Evolutionary conservation across 2,113 vertebrate genomes (phyloP).

Genomic region (Archocentrus centrarchus): DNA sequence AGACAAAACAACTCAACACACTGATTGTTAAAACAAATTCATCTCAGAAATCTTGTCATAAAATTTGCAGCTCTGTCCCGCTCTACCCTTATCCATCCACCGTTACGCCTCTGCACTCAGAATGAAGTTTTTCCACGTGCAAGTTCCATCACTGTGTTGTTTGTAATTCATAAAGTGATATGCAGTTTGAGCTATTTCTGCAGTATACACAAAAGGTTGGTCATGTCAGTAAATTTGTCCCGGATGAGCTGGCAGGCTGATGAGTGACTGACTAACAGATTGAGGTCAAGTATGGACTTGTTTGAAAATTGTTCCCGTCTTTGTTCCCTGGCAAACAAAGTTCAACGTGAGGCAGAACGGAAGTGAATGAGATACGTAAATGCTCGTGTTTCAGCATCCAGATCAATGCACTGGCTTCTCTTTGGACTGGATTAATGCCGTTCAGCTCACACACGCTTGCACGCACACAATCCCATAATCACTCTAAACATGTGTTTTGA

Average conservation of each 20-base stretch:
- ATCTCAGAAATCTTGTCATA: neutral
- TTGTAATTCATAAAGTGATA: neutral
- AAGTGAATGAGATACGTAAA: slow-evolving; percentile 7
- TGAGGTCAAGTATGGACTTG: slow-evolving; percentile 39
- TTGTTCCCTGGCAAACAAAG: slow-evolving; percentile 29
- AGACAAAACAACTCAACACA: neutral
- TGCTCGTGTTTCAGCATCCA: neutral
- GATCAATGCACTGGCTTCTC: neutral
- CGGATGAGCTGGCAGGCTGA: slow-evolving; percentile 27
- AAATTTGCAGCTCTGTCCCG: neutral
- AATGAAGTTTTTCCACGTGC: neutral
- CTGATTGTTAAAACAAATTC: neutral
- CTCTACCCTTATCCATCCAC: neutral
- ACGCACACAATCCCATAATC: neutral
- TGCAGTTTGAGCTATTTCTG: neutral
- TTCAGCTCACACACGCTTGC: neutral
- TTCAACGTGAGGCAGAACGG: slow-evolving; percentile 14
- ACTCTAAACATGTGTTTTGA: neutral
- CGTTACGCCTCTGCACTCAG: neutral
- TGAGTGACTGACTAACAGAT: slow-evolving; percentile 39
- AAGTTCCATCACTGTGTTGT: neutral
- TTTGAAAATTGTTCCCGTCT: slow-evolving; percentile 16
- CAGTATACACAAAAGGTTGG: neutral
- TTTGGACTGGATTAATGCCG: neutral
- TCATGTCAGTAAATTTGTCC: slow-evolving; percentile 9